Conservation (phyloP, 2,113 vertebrate species). For the Nymphicus hollandicus region DNA sequence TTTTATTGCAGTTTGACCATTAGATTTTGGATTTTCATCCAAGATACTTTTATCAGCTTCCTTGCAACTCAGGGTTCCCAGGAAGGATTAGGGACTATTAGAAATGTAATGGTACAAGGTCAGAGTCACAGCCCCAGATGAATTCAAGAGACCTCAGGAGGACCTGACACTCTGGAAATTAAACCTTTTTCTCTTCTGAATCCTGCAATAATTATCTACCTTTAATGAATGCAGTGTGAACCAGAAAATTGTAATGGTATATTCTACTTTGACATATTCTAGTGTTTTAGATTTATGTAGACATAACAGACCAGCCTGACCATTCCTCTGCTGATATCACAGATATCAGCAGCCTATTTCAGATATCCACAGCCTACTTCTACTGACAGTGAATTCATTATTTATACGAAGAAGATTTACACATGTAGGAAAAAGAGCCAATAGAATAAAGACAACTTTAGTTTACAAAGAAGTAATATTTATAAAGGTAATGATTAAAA, state of each 20-base stretch:
- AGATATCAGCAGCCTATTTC: not conserved
- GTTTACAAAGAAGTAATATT: constrained; percentile 1
- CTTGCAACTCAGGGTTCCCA: not conserved
- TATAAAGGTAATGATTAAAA: not conserved
- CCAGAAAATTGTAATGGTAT: not conserved
- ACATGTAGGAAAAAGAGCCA: not conserved
- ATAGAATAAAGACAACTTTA: not conserved
- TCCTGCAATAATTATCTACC: not conserved
- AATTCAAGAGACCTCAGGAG: not conserved
- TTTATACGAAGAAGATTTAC: not conserved
- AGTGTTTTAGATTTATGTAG: not conserved
- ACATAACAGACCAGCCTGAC: not conserved
- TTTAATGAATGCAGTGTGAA: not conserved
- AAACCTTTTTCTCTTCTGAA: not conserved
- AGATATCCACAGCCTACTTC: not conserved
- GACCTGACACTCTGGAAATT: not conserved
- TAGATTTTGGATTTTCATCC: not conserved
- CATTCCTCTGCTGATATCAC: not conserved
- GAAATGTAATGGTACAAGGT: not conserved
- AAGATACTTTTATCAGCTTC: not conserved
- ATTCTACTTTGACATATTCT: not conserved
- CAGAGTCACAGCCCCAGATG: not conserved
- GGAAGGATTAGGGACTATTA: not conserved
- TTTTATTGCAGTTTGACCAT: not conserved
- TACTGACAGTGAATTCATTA: not conserved